Base-by-base conservation (phyloP, 2,113 vertebrate species). In the Pituophis catenifer region DNA sequence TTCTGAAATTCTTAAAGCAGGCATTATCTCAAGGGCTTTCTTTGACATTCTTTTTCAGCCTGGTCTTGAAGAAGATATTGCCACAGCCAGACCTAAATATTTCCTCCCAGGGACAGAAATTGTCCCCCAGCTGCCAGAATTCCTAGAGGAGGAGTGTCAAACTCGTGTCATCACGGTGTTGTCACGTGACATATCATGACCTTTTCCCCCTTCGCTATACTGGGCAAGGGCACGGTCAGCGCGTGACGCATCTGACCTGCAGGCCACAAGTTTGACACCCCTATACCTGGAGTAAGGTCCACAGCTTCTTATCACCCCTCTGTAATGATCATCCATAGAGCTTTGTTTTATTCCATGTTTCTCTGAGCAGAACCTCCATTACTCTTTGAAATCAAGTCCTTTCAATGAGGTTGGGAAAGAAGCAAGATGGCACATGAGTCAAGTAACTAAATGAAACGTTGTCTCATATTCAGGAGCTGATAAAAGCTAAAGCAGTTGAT, bases 1-100 rank as follows among this genome's bases (percentile, higher is more conserved):
- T 90, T 93, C 70, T 93, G 90, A 93, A 70, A 48, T n/a, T 93
- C 59, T 53, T 19, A 9, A 50, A 75, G 48, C 29, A 92, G 65
- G 5, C 85, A 33, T 58, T 86, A 94, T 62, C 62, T 91, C 21
- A 85, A 24, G 17, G 33, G 1, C 93, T 90, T 70, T 89, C 90
- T 70, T 29, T 23, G 26, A 15, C 0, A 0, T 90, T 1, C 10
- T 93, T 94, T 86, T 85, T 38, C 48, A 89, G 93, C 58, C 29
- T 10, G 11, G 21, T 10, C 26, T 90, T 58, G 19, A 89, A 12
- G 12, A 33, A 17, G 13, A 5, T 33, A 70, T 70, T 70, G 12
- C 29, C 65, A 70, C 5, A 70, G 29, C 29, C 29, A 70, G 11
- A 15, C 65, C 29, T 70, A 70, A 70, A 70, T n/a, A 70, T 15